These are phyloP conservation scores for Umimayanthus chanpuru DNA, from an alignment of 92 coral and sea anemone species.

Conservation along the genomic window DNA sequence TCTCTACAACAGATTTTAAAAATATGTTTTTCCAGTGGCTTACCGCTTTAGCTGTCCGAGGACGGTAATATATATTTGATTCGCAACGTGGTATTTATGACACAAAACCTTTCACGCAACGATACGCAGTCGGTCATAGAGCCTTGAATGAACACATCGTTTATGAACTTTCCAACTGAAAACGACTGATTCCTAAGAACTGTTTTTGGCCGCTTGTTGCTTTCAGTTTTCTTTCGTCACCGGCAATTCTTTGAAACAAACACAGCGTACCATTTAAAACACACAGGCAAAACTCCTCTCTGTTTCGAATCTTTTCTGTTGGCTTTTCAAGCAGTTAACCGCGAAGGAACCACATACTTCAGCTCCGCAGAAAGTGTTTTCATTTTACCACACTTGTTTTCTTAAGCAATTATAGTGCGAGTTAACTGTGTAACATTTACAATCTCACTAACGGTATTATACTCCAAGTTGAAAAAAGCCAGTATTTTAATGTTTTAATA, in stretches of 20 bases:
- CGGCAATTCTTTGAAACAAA: neutral
- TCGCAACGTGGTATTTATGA: neutral
- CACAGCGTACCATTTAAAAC: neutral
- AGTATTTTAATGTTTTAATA: neutral
- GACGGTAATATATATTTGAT: neutral
- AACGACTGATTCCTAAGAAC: neutral
- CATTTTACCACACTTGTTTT: neutral
- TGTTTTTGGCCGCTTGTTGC: no score
- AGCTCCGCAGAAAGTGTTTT: neutral
- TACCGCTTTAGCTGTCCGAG: no score
- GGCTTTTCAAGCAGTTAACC: neutral
- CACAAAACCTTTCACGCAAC: no score
- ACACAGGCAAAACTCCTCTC: neutral
- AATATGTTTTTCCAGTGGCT: no score
- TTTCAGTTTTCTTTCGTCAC: neutral
- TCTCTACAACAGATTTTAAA: no score
- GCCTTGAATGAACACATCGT: neutral
- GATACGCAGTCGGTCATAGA: no score
- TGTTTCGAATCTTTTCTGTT: neutral
- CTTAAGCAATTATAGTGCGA: neutral
- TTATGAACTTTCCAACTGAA: neutral
- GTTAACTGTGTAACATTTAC: neutral
- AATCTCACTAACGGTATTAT: neutral
- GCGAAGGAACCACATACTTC: conserved; percentile 1
- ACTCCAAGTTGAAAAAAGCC: neutral